Evolutionary conservation across 2,113 vertebrate genomes (phyloP).

Genomic region (Zeus faber): DNA sequence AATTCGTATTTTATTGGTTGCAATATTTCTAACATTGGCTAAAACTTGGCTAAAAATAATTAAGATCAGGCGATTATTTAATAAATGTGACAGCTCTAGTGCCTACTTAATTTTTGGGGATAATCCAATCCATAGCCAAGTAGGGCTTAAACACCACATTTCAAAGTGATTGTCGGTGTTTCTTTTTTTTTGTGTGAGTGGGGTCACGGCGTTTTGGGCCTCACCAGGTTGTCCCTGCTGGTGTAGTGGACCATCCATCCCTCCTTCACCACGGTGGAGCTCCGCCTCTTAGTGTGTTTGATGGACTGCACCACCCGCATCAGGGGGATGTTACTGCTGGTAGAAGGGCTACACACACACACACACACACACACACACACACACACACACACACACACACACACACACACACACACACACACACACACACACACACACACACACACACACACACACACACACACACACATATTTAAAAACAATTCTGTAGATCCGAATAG

Average conservation of each 20-base stretch:
- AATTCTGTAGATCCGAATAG: neutral
- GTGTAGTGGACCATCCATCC: conserved; percentile 99
- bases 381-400: conserved; percentile 1
- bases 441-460: neutral
- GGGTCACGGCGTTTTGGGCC: conserved; percentile 52
- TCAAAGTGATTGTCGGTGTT: too few relatives aligned
- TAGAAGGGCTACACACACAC: conserved; percentile 82
- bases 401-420: conserved; percentile 2
- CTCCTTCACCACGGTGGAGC: conserved; percentile 97
- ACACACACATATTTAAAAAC: neutral
- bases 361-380: conserved; percentile 22
- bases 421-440: neutral
- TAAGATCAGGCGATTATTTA: too few relatives aligned
- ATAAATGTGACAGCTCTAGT: too few relatives aligned
- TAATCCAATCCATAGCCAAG: too few relatives aligned
- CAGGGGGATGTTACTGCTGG: conserved; percentile 97
- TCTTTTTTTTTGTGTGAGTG: too few relatives aligned
- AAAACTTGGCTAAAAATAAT: too few relatives aligned
- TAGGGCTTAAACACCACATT: too few relatives aligned
- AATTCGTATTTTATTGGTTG: too few relatives aligned
- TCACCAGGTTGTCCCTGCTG: conserved; percentile 95
- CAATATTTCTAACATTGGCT: too few relatives aligned
- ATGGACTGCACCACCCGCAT: conserved; percentile 98
- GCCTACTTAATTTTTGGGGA: too few relatives aligned
- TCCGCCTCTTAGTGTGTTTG: conserved; percentile 97